Conservation (phyloP, 2,888 invertebrate species). For the Oegoconia quadripuncta region DNA sequence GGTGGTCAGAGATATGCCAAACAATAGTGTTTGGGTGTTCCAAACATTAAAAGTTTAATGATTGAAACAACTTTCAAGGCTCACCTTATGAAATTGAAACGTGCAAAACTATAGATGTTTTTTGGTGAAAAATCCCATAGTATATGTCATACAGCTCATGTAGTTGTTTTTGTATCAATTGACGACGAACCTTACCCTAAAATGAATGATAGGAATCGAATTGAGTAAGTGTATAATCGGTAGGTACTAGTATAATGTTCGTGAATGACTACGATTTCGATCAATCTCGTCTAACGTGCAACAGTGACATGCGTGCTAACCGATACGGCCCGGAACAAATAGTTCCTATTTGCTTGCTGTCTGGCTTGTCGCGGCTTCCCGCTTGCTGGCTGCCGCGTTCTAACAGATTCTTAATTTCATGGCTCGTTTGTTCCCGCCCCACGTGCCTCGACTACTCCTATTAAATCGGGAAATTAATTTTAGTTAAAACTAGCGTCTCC, state of each 20-base stretch:
- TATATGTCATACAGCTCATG: no score
- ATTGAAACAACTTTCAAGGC: no score
- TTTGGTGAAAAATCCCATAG: no score
- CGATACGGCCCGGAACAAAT: conserved; percentile 51
- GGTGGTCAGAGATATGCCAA: no score
- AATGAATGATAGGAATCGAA: background rate
- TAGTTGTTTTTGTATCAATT: no score
- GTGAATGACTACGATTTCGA: conserved; percentile 31
- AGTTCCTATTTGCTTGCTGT: conserved; percentile 60
- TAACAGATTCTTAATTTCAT: conserved; percentile 68
- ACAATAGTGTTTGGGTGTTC: no score
- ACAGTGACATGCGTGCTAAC: conserved; percentile 29
- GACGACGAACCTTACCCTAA: no score
- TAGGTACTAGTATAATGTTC: conserved; percentile 7
- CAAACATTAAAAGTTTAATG: no score
- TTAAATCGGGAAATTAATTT: conserved; percentile 16
- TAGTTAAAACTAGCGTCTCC: conserved; percentile 7
- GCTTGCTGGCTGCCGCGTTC: conserved; percentile 29
- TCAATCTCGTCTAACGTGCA: conserved; percentile 35
- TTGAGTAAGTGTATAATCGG: background rate
- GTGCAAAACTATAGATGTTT: no score
- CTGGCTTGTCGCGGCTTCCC: conserved; percentile 39
- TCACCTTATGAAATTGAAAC: no score
- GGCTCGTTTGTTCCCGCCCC: conserved; percentile 48
- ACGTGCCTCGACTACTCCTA: conserved; percentile 23